Evolutionary conservation across 1,140 invertebrate genomes (phyloP), one percentile per base, ranked within the genome.

Genomic region (Drosophila elegans): DNA sequence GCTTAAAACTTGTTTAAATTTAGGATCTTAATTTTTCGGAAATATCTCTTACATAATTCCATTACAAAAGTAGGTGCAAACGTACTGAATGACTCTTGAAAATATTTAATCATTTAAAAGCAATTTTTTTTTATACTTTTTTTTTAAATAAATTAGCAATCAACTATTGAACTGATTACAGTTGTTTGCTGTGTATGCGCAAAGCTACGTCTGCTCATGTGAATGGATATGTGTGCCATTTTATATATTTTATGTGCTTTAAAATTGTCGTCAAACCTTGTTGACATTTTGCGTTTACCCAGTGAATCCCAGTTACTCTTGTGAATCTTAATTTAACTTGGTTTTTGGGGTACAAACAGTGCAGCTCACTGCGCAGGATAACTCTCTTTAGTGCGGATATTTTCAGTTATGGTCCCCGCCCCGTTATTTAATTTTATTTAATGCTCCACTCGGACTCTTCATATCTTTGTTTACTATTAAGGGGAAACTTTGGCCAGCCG

Each of bases 221-320:
- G 6, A 52, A 36, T 16, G 25, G 48, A 21, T 44, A 38, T 49
- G 78, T 66, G 63, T 59, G 59, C 55, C 69, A 74, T 77, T 85
- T 85, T 85, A 85, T 78, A 78, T 59, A 61, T 66, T 78, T 85
- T 78, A 77, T 77, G 62, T 53, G 73, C 81, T 74, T 72, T 69
- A 72, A 76, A 80, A 73, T 77, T 72, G 61, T 76, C 64, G 72
- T 72, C 73, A 80, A 71, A 66, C 52, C 66, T 69, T 66, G 76
- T 81, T 68, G 54, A 46, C 63, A 53, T 75, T 80, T 69, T 21
- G 64, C 51, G 75, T 46, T 72, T 27, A 44, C 49, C 32, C 53
- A 29, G 59, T 42, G 38, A 59, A 34, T 52, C 49, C 32, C 53
- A 29, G 59, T 42, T 42, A 59, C 38, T 52, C 51, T 34, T 59